Evolutionary conservation across 2,797 vertebrate genomes (phyloP), one percentile per base, ranked within the genome.

Genomic region (Heteromormyrus szaboi): DNA sequence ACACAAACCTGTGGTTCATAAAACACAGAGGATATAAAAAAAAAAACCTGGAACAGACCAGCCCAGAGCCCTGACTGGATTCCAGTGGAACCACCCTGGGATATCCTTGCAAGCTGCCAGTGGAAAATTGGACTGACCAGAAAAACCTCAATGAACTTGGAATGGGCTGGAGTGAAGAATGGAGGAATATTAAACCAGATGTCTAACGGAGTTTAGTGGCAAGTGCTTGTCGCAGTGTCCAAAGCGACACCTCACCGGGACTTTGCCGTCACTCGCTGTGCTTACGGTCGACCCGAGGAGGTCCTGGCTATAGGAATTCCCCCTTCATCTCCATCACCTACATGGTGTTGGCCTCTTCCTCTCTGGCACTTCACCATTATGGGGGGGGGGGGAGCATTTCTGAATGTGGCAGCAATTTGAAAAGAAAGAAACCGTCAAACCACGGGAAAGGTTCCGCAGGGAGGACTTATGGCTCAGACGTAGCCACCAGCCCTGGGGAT

Each of bases 81-180:
- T 96, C 95, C 95, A 96, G 88, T 91, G 94, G 95, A 96, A 97
- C 95, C 95, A 96, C 95, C 95, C 95, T 95, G 95, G 96, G 96
- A 96, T 96, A 95, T 95, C 95, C 96, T 96, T 92, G 84, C 92
- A 91, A 92, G 93, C 95, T 96, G 96, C 95, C 96, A 97, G 95
- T 95, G 96, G 96, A 97, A 97, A 96, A 95, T 94, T 96, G 95
- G 95, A 96, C 93, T 95, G 95, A 96, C 94, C 95, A 95, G 91
- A 96, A 96, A 96, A 97, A 96, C 96, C 96, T 96, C 96, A 96
- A 93, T 95, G 94, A 95, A 95, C 94, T 96, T 96, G 96, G 95
- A 96, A 94, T 94, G 93, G 93, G 95, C 93, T 91, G 92, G 92
- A 92, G 92, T 95, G 94, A 96, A 95, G 95, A 96, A 95, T 94